Percentiles rank a stretch among this genome's conserved stretches.
These are phyloP conservation scores for Cheilosia variabilis DNA, from an alignment of 2,888 invertebrate genomes.

Conservation along the genomic window DNA sequence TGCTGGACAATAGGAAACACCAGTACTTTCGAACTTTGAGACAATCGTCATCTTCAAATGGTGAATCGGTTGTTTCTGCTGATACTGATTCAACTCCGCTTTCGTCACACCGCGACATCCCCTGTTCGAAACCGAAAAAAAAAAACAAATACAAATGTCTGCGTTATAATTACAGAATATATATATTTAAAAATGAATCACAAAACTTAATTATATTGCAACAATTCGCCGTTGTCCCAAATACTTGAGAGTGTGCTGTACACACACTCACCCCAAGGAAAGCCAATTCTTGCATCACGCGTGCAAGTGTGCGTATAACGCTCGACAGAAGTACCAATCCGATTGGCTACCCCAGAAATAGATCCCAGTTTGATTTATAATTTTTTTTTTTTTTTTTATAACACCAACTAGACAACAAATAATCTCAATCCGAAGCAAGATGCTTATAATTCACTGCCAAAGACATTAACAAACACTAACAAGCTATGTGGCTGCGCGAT, in stretches of 20 bases:
- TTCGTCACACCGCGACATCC: constrained; percentile 85
- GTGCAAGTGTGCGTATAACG: constrained; percentile 21
- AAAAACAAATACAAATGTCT: constrained; percentile 33
- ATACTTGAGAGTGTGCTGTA: constrained; percentile 19
- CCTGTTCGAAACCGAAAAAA: constrained; percentile 77
- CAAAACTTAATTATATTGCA: constrained; percentile 42
- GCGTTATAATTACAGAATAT: neutral
- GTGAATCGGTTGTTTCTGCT: constrained; percentile 84
- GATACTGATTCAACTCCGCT: constrained; percentile 84
- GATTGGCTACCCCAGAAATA: constrained; percentile 62
- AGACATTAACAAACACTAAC: constrained; percentile 59
- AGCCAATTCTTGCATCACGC: constrained; percentile 52
- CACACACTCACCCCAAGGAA: constrained; percentile 54
- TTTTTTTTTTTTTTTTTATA: constrained; percentile 50
- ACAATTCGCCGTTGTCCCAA: constrained; percentile 44
- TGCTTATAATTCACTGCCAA: constrained; percentile 69
- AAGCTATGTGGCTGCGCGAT: constrained; percentile 37
- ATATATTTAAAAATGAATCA: constrained; percentile 29
- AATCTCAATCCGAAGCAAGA: constrained; percentile 38
- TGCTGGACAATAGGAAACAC: constrained; percentile 98
- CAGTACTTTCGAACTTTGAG: constrained; percentile 98
- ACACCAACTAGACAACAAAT: constrained; percentile 23
- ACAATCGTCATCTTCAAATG: constrained; percentile 89
- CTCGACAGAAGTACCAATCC: constrained; percentile 15
- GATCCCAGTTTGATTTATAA: constrained; percentile 59